Evolutionary conservation across 92 coral and sea anemone species (phyloP), one percentile per base, ranked within the genome.

Genomic region (Bergia puertoricense): DNA sequence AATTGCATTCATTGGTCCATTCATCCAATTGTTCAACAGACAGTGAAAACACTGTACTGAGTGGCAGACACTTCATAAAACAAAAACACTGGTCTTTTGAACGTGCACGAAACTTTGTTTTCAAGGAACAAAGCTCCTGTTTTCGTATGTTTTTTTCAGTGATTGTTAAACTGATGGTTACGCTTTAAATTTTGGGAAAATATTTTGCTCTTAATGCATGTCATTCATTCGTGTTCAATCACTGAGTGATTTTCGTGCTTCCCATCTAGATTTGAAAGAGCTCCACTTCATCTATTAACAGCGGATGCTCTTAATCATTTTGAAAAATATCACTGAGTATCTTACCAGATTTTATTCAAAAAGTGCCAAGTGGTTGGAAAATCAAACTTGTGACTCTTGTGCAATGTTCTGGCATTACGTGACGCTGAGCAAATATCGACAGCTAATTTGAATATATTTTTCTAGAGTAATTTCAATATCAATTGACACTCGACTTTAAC

Each of bases 361-460:
- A 7, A 40, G 38, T 43, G 44, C 46, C 37, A 39, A 76, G 80
- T 76, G 44, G 3, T 76, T n/a, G 54, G 54, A 76, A 72, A 41
- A 42, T 16, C 3, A 76, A 16, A 76, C 54, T 42, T 42, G 51
- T 18, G 51, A 54, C 18, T 76, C 51, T 76, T 76, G 37, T 76
- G 80, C 44, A 76, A 42, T 79, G 82, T 51, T 46, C 57, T 13
- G 73, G 43, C 85, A 18, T 81, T 81, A 81, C 85, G 85, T 81
- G 85, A 81, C 85, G 39, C 50, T 9, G 68, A 81, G 6, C 39
- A 81, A 66, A 59, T 41, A 81, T 15, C 13, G 85, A 66, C 8
- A 40, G 5, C 44, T 62, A 39, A 41, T 81, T 59, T 81, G 74
- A 74, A 81, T 81, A 39, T 65, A 2, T 36, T 80, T 50, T 39